Base-by-base conservation (phyloP, 2,797 vertebrate species). In the Amphiprion clarkii region DNA sequence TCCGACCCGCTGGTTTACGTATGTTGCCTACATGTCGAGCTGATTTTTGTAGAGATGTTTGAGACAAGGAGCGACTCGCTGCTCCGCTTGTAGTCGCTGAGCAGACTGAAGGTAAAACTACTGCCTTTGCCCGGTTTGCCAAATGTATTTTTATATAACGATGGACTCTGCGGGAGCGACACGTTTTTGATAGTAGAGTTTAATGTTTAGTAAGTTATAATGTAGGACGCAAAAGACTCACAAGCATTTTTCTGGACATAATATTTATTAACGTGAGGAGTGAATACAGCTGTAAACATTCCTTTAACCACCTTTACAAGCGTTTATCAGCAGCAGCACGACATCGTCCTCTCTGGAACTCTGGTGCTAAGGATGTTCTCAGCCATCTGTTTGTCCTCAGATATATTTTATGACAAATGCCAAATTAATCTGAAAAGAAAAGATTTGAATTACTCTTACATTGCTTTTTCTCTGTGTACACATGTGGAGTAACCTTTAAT, bases 81-180 rank as follows among this genome's bases (percentile, higher is more conserved):
- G 92, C 90, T 92, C 90, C 49, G 88, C 88, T 84, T 21, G 13
- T 87, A 85, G 79, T 44, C 5, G 23, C 69, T n/a, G 44, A 78
- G 62, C 71, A 76, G 85, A 88, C 83, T 57, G 77, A 79, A 76
- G 87, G 81, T 76, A 48, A 66, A 67, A 74, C 53, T 77, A 79
- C 87, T 89, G 91, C 93, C 88, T 88, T 36, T 63, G 39, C 39
- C 81, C 73, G 79, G 79, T 92, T 93, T 93, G 94, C 93, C 94
- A 95, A 95, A 94, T 86, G 65, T 87, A 36, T 86, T 81, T 87
- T 86, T 46, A 62, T 71, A 78, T 31, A n/a, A 70, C 1, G 40
- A 85, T 27, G 36, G 74, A 79, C 82, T 86, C 71, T 66, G 39
- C 81, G n/a, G 75, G 82, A 88, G 67, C 54, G 80, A 88, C 67